Conservation (phyloP, 2,888 invertebrate species). For the Drosophila setosimentum region DNA sequence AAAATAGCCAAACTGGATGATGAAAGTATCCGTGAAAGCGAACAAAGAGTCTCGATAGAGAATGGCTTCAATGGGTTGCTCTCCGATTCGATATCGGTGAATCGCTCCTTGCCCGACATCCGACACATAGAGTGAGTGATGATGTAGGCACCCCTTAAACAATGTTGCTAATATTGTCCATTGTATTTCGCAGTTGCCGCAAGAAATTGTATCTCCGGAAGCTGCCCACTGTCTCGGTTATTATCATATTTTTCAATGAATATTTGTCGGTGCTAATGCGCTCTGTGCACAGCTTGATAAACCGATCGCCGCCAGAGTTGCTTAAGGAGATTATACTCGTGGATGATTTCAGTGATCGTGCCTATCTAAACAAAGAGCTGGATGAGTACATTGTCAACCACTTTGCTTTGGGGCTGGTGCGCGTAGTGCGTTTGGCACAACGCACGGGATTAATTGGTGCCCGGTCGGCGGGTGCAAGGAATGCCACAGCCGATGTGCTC, state of each 20-base stretch:
- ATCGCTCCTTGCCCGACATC: constrained; percentile 93
- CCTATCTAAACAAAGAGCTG: constrained; percentile 89
- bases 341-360: constrained; percentile 93
- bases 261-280: constrained; percentile 94
- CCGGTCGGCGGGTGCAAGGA: constrained; percentile 92
- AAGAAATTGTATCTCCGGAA: constrained; percentile 77
- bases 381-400: constrained; percentile 91
- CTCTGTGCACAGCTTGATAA: constrained; percentile 92
- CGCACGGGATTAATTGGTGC: constrained; percentile 95
- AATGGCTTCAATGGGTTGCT: constrained; percentile 98
- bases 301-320: constrained; percentile 92
- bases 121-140: constrained; percentile 87
- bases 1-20: constrained; percentile 88
- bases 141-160: background rate
- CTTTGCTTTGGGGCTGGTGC: constrained; percentile 88
- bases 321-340: constrained; percentile 96
- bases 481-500: constrained; percentile 92
- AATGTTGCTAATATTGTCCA: background rate
- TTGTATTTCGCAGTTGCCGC: constrained; percentile 69
- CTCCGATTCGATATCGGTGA: constrained; percentile 95
- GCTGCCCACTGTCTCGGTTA: constrained; percentile 92
- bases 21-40: constrained; percentile 88
- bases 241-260: constrained; percentile 97
- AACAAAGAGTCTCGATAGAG: constrained; percentile 89
- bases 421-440: constrained; percentile 89